Evolutionary conservation across 2,797 vertebrate species (phyloP).

Genomic region (Sibirionetta formosa): DNA sequence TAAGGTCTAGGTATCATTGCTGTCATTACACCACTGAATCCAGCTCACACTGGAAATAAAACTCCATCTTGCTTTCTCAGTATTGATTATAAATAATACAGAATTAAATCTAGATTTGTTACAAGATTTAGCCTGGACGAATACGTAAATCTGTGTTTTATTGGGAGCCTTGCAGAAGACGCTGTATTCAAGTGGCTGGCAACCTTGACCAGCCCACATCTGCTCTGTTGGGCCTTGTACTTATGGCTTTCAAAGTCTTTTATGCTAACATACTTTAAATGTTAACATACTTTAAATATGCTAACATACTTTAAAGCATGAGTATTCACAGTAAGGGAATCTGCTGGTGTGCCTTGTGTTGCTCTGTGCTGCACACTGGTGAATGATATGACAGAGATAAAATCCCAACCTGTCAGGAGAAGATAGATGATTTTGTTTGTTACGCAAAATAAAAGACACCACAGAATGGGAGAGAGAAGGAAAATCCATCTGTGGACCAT

Average conservation of each 20-base stretch:
- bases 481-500: not conserved
- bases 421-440: not conserved
- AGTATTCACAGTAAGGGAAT: not conserved
- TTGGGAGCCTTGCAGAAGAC: not conserved
- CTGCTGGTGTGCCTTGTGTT: not conserved
- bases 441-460: not conserved
- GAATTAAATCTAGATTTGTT: conserved; percentile 27
- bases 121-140: not conserved
- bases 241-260: not conserved
- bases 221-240: not conserved
- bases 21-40: not conserved
- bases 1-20: not conserved
- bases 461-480: not conserved
- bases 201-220: not conserved
- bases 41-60: not conserved
- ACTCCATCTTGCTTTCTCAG: not conserved
- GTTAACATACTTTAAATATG: too few species aligned
- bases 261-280: too few species aligned
- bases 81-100: not conserved
- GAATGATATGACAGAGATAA: not conserved
- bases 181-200: not conserved
- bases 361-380: not conserved
- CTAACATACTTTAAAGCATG: not conserved
- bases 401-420: not conserved
- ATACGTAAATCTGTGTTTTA: not conserved